A percentile compares a stretch with the other conserved stretches of the same genome.
Conservation (phyloP, 2,113 vertebrate genomes). For the Cettia cetti region DNA sequence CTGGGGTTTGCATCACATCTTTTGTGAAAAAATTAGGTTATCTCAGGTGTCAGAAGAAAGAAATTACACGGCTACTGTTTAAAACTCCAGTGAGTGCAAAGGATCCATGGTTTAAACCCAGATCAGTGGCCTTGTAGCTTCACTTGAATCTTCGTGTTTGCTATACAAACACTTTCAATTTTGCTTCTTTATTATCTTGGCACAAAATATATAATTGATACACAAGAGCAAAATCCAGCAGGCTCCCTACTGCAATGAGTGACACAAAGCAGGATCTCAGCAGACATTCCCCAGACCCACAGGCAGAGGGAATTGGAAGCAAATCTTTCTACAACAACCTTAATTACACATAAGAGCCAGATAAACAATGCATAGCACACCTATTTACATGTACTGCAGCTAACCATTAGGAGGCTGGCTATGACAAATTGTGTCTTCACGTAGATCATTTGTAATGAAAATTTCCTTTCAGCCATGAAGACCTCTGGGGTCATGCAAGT, state of each 20-base stretch:
- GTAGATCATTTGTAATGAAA: not conserved
- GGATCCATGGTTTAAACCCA: not conserved
- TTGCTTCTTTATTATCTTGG: not conserved
- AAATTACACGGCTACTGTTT: not conserved
- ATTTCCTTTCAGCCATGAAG: not conserved
- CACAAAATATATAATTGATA: not conserved
- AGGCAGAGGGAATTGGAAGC: not conserved
- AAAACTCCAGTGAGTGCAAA: not conserved
- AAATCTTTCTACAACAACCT: slow-evolving; percentile 20
- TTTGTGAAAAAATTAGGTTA: not conserved
- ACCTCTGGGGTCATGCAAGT: not conserved
- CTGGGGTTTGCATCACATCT: not conserved
- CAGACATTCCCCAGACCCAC: not conserved
- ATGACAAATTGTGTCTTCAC: not conserved
- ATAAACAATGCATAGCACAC: slow-evolving; percentile 10
- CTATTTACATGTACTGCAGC: not conserved
- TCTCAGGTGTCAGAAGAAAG: not conserved
- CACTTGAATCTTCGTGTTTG: not conserved
- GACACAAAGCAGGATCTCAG: slow-evolving; percentile 21
- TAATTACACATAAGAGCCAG: not conserved
- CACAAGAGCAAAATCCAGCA: not conserved
- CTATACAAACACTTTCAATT: not conserved
- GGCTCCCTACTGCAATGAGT: not conserved
- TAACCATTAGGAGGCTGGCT: not conserved
- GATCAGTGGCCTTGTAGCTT: not conserved